phyloP scores from a whole-genome alignment of 2,797 vertebrate species.

The Huso huso region DNA sequence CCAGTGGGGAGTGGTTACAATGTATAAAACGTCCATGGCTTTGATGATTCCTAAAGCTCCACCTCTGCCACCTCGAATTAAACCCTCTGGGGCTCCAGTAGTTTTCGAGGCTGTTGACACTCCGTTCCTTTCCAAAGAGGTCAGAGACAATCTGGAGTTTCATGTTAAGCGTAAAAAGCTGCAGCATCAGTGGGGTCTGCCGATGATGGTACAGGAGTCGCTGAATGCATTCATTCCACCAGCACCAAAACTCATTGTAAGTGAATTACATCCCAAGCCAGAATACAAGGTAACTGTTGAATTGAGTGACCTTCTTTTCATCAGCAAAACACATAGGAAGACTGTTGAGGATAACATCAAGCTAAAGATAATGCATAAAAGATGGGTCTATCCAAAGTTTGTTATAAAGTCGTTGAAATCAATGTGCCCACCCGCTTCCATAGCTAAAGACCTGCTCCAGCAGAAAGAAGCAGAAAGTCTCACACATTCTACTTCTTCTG shows the following conservation, averaged over 20 bases:
- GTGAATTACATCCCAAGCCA: too few species aligned
- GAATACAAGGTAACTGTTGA: too few species aligned
- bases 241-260: too few species aligned
- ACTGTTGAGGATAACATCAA: too few species aligned
- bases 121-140: background rate
- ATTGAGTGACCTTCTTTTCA: too few species aligned
- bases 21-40: background rate
- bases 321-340: too few species aligned
- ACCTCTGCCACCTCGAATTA: background rate
- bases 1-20: conserved; percentile 5
- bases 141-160: conserved; percentile 9
- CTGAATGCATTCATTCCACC: too few species aligned
- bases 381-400: background rate
- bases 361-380: too few species aligned
- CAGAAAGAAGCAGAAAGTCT: too few species aligned
- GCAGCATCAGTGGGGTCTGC: background rate
- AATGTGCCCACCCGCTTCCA: background rate
- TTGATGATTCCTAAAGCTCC: background rate
- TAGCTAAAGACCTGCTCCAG: background rate
- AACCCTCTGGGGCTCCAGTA: background rate
- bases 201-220: too few species aligned
- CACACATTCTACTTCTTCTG: too few species aligned
- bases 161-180: conserved; percentile 11
- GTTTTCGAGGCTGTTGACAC: background rate
- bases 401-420: too few species aligned